Base-by-base conservation (phyloP, 2,113 vertebrate genomes). In the Tetrao urogallus region DNA sequence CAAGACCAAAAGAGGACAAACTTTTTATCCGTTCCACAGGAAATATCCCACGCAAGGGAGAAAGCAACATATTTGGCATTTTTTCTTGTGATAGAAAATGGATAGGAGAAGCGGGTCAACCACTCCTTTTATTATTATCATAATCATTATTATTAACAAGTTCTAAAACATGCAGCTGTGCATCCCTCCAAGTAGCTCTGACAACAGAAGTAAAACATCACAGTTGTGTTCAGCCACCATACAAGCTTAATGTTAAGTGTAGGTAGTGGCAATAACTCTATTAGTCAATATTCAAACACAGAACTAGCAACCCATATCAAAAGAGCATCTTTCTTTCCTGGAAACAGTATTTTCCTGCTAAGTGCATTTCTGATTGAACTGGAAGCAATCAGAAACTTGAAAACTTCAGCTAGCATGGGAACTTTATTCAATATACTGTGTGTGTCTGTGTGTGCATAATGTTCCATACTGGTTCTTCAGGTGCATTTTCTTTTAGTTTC, bases 161-260 rank as follows among this genome's bases (percentile, higher is more conserved):
- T 42, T 73, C 84, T 95, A 95, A 97, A 95, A 82, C 34, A 70
- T 95, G 91, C 95, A 96, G 79, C 92, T 89, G 95, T 61, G 90
- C 88, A 97, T 93, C 86, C n/a, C 38, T 90, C 90, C 80, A 92
- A 95, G 60, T 79, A 97, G 85, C 36, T 89, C 88, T 97, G 89
- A 96, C 65, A 96, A 95, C 73, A 97, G 73, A 95, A 96, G 92
- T 86, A 75, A 92, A 94, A 91, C 45, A 67, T 3, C 24, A 28
- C 38, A 85, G 76, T 43, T 91, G 65, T 67, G 36, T 61, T 94
- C 40, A 91, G 66, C 13, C 6, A 67, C 70, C n/a, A 90, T 66
- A 70, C 34, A 77, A 42, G 73, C 15, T 75, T 9, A 75, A 25
- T 86, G 43, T 27, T 76, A 74, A 92, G 45, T 42, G 61, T 1